A percentile compares a stretch with the other conserved stretches of the same genome.
Evolutionary conservation across 1,140 invertebrate species (phyloP).

Genomic region (Chionoecetes opilio): DNA sequence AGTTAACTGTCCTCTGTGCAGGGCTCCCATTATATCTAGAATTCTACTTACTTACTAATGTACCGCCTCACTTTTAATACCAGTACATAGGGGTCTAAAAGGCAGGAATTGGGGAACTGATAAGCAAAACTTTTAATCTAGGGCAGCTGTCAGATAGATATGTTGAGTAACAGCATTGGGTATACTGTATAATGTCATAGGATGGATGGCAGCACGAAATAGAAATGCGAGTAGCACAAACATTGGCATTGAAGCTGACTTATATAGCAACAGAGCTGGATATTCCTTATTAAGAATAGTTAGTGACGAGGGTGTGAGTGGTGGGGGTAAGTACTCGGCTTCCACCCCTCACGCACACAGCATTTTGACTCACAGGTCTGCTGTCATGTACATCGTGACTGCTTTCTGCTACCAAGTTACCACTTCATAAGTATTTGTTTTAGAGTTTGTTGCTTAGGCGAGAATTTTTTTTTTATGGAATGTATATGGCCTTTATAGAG

Average conservation of each 20-base stretch:
- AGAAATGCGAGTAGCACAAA: neutral
- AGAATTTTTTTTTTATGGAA: neutral
- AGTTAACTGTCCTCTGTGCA: constrained; percentile 90
- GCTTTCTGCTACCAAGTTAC: neutral
- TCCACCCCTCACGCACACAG: no score
- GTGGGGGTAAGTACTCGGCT: no score
- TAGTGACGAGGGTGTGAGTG: neutral
- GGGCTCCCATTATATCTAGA: constrained; percentile 88
- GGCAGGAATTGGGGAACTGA: neutral
- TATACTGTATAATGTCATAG: no score
- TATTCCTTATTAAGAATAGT: neutral
- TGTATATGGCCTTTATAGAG: neutral
- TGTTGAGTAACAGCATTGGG: neutral
- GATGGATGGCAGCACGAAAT: neutral
- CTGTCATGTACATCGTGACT: neutral
- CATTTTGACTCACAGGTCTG: neutral
- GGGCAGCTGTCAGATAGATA: no score
- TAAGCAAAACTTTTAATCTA: neutral
- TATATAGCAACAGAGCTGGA: neutral
- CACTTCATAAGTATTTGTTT: neutral
- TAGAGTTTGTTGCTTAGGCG: neutral
- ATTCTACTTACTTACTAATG: constrained; percentile 83
- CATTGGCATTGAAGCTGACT: neutral
- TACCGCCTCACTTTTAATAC: neutral
- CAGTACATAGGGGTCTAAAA: neutral